Base-by-base conservation (phyloP, 2,797 vertebrate genomes). In the Ciconia nigra region DNA sequence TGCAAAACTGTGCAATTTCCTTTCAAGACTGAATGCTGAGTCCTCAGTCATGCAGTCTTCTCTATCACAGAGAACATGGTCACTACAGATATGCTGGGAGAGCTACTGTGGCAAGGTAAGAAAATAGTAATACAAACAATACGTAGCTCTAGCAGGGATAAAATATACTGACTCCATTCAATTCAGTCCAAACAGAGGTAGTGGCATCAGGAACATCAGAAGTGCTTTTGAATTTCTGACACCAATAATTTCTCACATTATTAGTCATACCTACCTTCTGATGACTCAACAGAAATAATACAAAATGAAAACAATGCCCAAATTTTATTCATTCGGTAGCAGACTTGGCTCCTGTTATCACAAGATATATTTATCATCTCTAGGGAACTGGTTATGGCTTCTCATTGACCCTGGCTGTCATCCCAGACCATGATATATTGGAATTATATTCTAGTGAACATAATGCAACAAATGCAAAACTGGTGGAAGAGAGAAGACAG, bases 61-160 rank as follows among this genome's bases (percentile, higher is more conserved):
- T 70, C 19, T 80, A 8, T 33, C 3, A 5, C 0, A 0, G 49
- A 65, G 26, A 42, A 54, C 46, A 28, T 10, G 13, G 46, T 41
- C 22, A 21, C 28, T 63, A 15, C 5, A 47, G 35, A 31, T 31
- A 11, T 58, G 10, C 31, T 58, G 39, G 37, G 46, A 86, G 9
- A 61, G 5, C 26, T 54, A 37, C 31, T n/a, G 10, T 55, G 5
- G 18, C 37, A 39, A 41, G 37, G 21, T 47, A 42, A 62, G 31
- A 31, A 66, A 54, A 37, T 17, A 11, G 10, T 31, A 62, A 21
- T 18, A 33, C 8, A 44, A 78, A 16, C 13, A 58, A 16, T 46
- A 70, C 2, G 4, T 35, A 51, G 6, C 8, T 89, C 47, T 71
- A 51, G 37, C 9, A 74, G 67, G 25, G 18, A 24, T 59, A 26